Conservation (phyloP, 2,888 invertebrate species). For the Oscheius sp. region DNA sequence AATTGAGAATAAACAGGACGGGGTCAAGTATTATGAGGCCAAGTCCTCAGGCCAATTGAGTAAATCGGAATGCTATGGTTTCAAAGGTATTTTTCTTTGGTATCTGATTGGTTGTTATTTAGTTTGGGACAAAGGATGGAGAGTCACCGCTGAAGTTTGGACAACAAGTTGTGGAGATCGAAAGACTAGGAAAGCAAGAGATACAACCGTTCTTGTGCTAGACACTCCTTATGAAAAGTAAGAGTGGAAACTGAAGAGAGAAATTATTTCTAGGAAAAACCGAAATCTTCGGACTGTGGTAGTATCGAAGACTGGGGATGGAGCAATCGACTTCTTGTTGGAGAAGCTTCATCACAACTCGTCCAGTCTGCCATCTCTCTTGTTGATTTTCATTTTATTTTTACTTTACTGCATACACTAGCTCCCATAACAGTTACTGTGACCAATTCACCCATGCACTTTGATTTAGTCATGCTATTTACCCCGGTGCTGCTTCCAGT, state of each 20-base stretch:
- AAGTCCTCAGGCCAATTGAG: constrained; percentile 47
- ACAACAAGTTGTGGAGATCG: constrained; percentile 36
- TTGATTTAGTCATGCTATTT: not conserved
- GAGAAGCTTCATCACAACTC: constrained; percentile 52
- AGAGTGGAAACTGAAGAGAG: constrained; percentile 1
- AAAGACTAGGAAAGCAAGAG: constrained; percentile 19
- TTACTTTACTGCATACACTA: not conserved
- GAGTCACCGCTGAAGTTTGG: constrained; percentile 46
- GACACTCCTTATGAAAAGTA: constrained; percentile 54
- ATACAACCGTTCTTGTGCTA: constrained; percentile 37
- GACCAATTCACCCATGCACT: constrained; percentile 25
- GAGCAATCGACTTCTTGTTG: constrained; percentile 65
- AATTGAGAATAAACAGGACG: constrained; percentile 54
- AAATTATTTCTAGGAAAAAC: not conserved
- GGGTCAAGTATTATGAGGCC: constrained; percentile 38
- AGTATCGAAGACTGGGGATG: constrained; percentile 64
- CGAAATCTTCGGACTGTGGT: constrained; percentile 46
- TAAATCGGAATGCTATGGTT: constrained; percentile 45
- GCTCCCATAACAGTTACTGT: constrained; percentile 17
- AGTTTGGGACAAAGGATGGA: constrained; percentile 51
- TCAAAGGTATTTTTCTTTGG: constrained; percentile 38
- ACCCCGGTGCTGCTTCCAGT: constrained; percentile 15
- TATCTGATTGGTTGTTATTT: constrained; percentile 3
- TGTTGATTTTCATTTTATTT: constrained; percentile 16
- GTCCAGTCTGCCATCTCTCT: not conserved